Evolutionary conservation across 2,797 vertebrate species (phyloP).

Genomic region (Ctenosaura bakeri): DNA sequence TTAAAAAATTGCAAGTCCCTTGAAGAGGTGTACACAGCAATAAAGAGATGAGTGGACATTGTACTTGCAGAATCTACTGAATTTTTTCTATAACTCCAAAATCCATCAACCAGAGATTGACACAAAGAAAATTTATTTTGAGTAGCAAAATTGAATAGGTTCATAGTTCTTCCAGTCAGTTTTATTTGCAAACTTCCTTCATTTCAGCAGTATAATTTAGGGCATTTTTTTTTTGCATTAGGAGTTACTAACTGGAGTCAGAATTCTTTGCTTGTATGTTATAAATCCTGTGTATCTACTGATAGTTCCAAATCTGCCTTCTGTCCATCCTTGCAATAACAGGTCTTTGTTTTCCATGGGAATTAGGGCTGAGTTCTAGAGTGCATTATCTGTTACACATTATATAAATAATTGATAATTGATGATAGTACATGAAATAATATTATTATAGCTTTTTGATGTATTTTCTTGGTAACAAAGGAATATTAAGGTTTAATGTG

Average conservation of each 20-base stretch:
- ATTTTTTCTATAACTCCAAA: background rate
- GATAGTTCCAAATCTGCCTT: background rate
- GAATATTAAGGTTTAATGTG: constrained; percentile 50
- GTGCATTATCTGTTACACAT: constrained; percentile 33
- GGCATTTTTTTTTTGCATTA: background rate
- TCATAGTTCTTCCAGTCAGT: background rate
- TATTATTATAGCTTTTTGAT: constrained; percentile 58
- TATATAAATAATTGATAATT: constrained; percentile 28
- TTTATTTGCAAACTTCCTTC: background rate
- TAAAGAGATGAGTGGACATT: background rate
- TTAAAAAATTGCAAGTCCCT: constrained; percentile 44
- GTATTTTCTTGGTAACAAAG: constrained; percentile 62
- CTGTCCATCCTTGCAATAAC: background rate
- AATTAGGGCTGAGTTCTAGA: constrained; percentile 33
- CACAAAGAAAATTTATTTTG: background rate
- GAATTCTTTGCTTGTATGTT: background rate
- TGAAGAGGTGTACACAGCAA: constrained; percentile 53
- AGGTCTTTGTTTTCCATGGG: constrained; percentile 43
- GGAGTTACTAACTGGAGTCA: background rate
- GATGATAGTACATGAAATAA: constrained; percentile 70
- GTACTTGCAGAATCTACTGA: background rate
- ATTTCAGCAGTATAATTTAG: background rate
- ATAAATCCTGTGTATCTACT: background rate
- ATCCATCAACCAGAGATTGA: background rate
- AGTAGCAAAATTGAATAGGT: too few relatives aligned